Conservation (phyloP, 2,797 vertebrate species). For the Cheirogaleus major region DNA sequence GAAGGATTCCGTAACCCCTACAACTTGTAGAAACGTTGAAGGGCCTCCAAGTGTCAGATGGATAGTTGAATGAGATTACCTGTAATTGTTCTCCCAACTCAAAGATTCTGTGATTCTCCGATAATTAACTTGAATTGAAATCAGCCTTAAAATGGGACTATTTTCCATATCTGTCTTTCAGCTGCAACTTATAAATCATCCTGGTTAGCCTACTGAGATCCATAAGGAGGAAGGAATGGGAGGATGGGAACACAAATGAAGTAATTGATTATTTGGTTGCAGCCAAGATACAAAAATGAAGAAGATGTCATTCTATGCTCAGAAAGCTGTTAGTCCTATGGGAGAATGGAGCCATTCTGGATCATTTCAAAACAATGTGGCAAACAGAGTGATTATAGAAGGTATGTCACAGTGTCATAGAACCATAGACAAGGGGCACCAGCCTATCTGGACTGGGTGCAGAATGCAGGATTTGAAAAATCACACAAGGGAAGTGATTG, state of each 20-base stretch:
- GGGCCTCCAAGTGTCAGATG: neutral
- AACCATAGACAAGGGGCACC: neutral
- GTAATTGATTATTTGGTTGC: neutral
- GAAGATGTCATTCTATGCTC: neutral
- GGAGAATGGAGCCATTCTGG: neutral
- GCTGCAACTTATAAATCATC: constrained; percentile 23
- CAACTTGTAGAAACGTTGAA: neutral
- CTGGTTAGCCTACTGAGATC: neutral
- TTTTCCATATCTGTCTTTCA: constrained; percentile 50
- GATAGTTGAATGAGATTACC: neutral
- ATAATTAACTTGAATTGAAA: constrained; percentile 58
- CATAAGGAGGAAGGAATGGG: neutral
- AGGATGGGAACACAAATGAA: neutral
- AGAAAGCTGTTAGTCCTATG: neutral
- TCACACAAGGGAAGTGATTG: neutral
- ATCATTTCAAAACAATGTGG: neutral
- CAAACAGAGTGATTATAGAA: neutral
- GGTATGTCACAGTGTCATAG: neutral
- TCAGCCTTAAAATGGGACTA: constrained; percentile 28
- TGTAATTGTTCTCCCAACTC: constrained; percentile 19
- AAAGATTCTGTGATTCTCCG: constrained; percentile 26
- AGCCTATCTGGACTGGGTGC: neutral
- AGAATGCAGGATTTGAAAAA: neutral
- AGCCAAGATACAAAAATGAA: constrained; percentile 35
- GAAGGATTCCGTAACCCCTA: neutral